Conservation (phyloP, 2,113 vertebrate species). For the Athene noctua region DNA sequence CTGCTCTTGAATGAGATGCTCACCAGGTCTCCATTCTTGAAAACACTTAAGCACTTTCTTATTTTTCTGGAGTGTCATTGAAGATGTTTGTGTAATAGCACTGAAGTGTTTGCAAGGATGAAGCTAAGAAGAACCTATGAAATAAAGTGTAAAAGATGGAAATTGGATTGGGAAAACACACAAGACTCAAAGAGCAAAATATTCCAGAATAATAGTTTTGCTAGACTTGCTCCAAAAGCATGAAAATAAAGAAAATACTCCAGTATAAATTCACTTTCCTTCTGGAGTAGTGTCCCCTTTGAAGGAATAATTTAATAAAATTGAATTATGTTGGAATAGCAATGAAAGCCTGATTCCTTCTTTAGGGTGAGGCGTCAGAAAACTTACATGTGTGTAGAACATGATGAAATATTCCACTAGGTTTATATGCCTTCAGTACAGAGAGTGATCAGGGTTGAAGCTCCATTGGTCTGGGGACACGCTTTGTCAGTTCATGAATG, state of each 20-base stretch:
- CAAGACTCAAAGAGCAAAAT: background rate
- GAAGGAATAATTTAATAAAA: background rate
- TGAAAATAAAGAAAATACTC: background rate
- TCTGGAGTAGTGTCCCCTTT: background rate
- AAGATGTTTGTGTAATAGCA: background rate
- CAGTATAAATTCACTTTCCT: background rate
- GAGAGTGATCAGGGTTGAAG: background rate
- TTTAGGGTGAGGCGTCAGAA: background rate
- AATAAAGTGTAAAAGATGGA: background rate
- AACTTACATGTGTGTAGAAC: background rate
- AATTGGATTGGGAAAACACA: background rate
- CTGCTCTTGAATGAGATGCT: conserved; percentile 7
- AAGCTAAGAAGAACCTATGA: background rate
- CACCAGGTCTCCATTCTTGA: conserved; percentile 7
- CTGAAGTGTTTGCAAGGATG: background rate
- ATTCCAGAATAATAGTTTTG: background rate
- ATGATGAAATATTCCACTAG: background rate
- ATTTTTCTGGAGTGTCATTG: conserved; percentile 20
- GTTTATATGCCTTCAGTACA: background rate
- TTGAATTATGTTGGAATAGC: background rate
- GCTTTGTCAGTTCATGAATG: background rate
- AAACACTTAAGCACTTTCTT: conserved; percentile 16
- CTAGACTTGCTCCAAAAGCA: background rate
- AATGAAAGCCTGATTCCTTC: background rate
- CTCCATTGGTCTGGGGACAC: background rate